Base-by-base conservation (phyloP, 1,140 invertebrate genomes). In the Sycophaga agraensis region DNA sequence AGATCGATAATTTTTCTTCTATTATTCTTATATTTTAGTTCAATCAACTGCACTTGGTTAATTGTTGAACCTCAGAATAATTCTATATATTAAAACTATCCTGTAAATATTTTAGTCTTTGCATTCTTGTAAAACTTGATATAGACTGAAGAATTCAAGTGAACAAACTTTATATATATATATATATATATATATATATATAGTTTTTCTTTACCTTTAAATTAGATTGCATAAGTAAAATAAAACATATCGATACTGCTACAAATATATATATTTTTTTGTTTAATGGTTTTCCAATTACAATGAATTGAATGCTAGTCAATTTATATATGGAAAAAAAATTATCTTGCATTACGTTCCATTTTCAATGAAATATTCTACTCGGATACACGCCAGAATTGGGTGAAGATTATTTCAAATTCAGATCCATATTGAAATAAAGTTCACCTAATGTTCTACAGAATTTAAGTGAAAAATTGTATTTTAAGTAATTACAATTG, bases 381-480 rank as follows among this genome's bases (percentile, higher is more conserved):
- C n/a, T n/a, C n/a, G n/a, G n/a, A n/a, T 39, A 6, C n/a, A 48
- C 14, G 17, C 48, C 51, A 43, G 63, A 66, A 66, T 59, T 68
- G 21, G 73, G 71, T 74, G 67, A 73, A 81, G 77, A 71, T 79
- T 79, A 78, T 79, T 81, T 78, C 77, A 78, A 79, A 74, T 74
- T 67, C 63, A 73, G 78, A 80, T 81, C 76, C 77, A 79, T 70
- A 74, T 79, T 78, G 76, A 81, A 79, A 79, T 79, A 76, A 75
- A 70, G 79, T 81, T 79, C 75, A 78, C 66, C 71, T 67, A 71
- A 68, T 70, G 68, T 70, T 59, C 21, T 31, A 34, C 17, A 16
- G 4, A 35, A 16, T 59, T 43, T 58, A 21, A 40, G 12, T 11
- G 14, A 51, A 6, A 16, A 60, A 37, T 46, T 53, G 0, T 51